Conservation (phyloP, 2,797 vertebrate genomes). For the Heterohyrax brucei region DNA sequence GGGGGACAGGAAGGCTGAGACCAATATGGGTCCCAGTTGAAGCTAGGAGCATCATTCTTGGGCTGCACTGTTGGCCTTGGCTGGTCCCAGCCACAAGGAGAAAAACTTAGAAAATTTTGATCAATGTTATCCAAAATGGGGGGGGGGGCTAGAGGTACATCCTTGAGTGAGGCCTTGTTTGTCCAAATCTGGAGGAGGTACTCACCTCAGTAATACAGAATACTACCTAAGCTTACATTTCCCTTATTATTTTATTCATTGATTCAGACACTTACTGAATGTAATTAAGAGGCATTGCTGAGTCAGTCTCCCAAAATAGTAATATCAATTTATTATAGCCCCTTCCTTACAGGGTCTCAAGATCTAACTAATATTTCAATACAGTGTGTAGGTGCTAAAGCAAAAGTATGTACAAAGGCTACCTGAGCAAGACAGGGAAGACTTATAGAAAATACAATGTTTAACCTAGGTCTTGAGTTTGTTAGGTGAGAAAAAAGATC, state of each 20-base stretch:
- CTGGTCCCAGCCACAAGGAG: neutral
- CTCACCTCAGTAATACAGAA: neutral
- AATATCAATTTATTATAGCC: neutral
- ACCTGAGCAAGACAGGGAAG: neutral
- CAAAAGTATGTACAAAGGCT: neutral
- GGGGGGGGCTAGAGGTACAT: neutral
- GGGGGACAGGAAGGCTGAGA: too few species aligned
- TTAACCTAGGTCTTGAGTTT: neutral
- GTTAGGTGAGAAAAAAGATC: neutral
- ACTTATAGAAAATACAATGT: neutral
- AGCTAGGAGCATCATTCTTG: neutral
- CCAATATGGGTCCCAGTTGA: neutral
- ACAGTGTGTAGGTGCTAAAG: neutral
- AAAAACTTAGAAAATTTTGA: too few species aligned
- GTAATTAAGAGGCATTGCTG: neutral
- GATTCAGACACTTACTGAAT: neutral
- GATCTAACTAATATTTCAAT: neutral
- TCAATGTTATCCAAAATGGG: neutral
- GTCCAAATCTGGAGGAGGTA: neutral
- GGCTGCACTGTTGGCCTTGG: neutral
- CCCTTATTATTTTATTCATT: neutral
- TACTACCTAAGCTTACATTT: neutral
- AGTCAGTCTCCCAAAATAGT: neutral
- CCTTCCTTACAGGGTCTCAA: neutral
- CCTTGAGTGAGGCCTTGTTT: neutral